These are phyloP conservation scores for Porites evermanni DNA, from an alignment of 92 coral and sea anemone species.

Conservation along the genomic window DNA sequence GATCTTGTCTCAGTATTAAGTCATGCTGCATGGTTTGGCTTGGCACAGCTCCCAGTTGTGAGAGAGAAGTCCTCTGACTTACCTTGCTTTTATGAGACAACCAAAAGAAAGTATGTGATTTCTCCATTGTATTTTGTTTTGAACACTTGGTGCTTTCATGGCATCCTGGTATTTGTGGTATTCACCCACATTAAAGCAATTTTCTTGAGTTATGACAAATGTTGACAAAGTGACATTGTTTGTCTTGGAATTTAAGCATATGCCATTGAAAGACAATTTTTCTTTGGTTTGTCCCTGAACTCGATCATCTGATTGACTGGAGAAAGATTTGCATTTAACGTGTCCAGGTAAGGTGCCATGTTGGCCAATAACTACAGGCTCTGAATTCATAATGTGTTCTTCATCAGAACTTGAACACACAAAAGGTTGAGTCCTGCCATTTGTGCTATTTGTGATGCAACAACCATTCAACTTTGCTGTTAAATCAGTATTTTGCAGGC, in stretches of 20 bases:
- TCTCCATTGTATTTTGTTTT: constrained; percentile 25
- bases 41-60: no score
- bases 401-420: background rate
- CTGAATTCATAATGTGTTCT: background rate
- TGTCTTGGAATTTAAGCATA: background rate
- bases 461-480: background rate
- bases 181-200: background rate
- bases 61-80: no score
- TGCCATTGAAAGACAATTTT: background rate
- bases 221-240: background rate
- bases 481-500: background rate
- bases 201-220: background rate
- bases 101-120: constrained; percentile 44
- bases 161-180: background rate
- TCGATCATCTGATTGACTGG: background rate
- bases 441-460: background rate
- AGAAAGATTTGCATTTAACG: background rate
- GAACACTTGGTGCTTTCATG: background rate
- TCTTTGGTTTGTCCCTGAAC: background rate
- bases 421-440: background rate
- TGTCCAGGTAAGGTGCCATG: background rate
- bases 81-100: constrained; percentile 40
- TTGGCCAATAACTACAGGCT: background rate
- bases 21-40: no score
- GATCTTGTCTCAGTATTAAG: no score